Base-by-base conservation (phyloP, 2,888 invertebrate genomes). In the Cephus pulcher region DNA sequence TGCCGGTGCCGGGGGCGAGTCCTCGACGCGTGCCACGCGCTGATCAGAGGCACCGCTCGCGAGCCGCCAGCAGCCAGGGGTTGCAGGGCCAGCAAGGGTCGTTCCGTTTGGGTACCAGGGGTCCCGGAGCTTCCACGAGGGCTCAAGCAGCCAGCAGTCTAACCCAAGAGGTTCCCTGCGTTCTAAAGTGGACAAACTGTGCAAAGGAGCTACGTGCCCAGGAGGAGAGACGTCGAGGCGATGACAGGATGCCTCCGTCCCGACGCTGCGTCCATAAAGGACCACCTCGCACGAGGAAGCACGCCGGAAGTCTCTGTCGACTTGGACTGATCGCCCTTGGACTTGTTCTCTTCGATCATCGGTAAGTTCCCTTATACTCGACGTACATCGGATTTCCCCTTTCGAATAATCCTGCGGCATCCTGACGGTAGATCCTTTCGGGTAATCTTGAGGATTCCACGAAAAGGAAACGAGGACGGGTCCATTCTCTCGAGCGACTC, bases 191-290 rank as follows among this genome's bases (percentile, higher is more conserved):
- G 85, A 84, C 84, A 85, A 87, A 86, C 82, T 84, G 84, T 82
- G 85, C 80, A 81, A 83, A 82, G 81, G 71, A 33, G 71, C 71
- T 32, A 33, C 71, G 71, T 71, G 71, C 71, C 33, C 71, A 34
- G 71, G 71, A 32, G 71, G 71, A 32, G 71, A 71, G 71, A 71
- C 71, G 71, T 34, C 71, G 89, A 85, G 91, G 91, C 90, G 88
- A 91, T 91, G 91, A 91, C 89, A 91, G 90, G 86, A 91, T 91
- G 91, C 90, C 89, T 89, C 83, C 90, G 86, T 86, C 88, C 87
- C 84, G 86, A 84, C 86, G 85, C 84, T 86, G 88, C 84, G 88
- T 88, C 87, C 85, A 86, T 84, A 88, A 87, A 87, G 89, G 89
- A 88, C 85, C 87, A 78, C 86, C 86, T 80, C 84, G 85, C 71